Evolutionary conservation across 2,113 vertebrate species (phyloP).

Genomic region (Nymphicus hollandicus): DNA sequence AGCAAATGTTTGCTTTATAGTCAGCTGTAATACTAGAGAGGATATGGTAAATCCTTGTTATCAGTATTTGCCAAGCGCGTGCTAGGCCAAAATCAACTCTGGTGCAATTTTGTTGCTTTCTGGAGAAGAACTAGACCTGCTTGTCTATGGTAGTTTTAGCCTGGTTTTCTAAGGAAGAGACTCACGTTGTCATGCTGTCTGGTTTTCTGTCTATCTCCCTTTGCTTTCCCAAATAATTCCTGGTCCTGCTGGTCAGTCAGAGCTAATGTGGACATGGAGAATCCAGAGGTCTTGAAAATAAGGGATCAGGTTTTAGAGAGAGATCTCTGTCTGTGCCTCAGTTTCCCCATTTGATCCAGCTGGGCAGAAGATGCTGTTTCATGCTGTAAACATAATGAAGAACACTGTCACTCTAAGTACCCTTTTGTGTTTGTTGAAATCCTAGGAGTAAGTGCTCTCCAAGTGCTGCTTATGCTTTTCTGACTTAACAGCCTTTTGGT

Average conservation of each 20-base stretch:
- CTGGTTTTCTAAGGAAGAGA: neutral
- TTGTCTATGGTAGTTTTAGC: neutral
- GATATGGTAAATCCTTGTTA: slow-evolving; percentile 62
- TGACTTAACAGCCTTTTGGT: neutral
- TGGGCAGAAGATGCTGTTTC: neutral
- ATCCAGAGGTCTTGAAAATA: neutral
- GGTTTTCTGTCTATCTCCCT: neutral
- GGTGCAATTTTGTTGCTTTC: neutral
- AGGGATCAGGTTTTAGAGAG: neutral
- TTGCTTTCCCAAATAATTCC: neutral
- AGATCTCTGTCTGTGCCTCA: neutral
- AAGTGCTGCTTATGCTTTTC: neutral
- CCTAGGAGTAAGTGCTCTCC: neutral
- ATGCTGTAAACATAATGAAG: neutral
- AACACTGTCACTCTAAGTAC: neutral
- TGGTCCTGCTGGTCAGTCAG: neutral
- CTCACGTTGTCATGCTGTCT: fast-evolving
- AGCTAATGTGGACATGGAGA: neutral
- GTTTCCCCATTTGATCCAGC: neutral
- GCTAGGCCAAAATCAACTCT: slow-evolving; percentile 45
- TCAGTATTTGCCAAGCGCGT: slow-evolving; percentile 14
- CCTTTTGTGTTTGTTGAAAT: neutral
- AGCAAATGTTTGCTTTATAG: slow-evolving; percentile 57
- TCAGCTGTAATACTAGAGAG: slow-evolving; percentile 41
- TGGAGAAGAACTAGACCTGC: neutral